phyloP scores from a whole-genome alignment of 2,888 invertebrate species.

The Tuta absoluta region DNA sequence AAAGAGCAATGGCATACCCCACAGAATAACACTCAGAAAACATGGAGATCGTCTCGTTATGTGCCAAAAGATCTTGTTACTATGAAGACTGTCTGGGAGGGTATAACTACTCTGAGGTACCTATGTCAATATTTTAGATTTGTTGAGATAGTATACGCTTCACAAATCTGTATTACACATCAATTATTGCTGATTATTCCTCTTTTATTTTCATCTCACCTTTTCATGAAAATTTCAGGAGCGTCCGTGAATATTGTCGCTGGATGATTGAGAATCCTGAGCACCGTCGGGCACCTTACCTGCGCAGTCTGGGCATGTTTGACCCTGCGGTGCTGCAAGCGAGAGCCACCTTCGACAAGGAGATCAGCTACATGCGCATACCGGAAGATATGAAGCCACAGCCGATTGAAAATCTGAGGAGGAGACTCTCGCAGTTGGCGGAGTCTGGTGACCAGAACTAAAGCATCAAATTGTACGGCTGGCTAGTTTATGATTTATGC shows the following conservation, averaged over 20 bases:
- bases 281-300: constrained; percentile 75
- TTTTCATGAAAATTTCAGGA: constrained; percentile 59
- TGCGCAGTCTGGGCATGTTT: constrained; percentile 79
- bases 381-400: constrained; percentile 38
- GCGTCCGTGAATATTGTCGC: constrained; percentile 81
- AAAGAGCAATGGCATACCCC: constrained; percentile 74
- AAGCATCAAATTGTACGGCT: too few relatives aligned
- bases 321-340: constrained; percentile 65
- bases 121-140: not conserved
- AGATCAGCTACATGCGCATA: constrained; percentile 27
- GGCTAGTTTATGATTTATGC: too few relatives aligned
- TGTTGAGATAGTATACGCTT: too few relatives aligned
- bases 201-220: constrained; percentile 21
- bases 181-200: too few relatives aligned
- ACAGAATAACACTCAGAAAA: constrained; percentile 69
- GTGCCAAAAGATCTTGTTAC: constrained; percentile 82
- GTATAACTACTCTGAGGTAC: constrained; percentile 82
- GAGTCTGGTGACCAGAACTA: constrained; percentile 31
- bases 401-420: constrained; percentile 61
- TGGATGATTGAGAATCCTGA: constrained; percentile 81
- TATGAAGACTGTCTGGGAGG: constrained; percentile 84
- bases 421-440: constrained; percentile 59
- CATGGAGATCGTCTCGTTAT: constrained; percentile 80
- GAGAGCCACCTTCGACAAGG: constrained; percentile 56
- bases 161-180: too few relatives aligned